phyloP scores from a whole-genome alignment of 2,888 invertebrate species.

The Drymonia ruficornis region DNA sequence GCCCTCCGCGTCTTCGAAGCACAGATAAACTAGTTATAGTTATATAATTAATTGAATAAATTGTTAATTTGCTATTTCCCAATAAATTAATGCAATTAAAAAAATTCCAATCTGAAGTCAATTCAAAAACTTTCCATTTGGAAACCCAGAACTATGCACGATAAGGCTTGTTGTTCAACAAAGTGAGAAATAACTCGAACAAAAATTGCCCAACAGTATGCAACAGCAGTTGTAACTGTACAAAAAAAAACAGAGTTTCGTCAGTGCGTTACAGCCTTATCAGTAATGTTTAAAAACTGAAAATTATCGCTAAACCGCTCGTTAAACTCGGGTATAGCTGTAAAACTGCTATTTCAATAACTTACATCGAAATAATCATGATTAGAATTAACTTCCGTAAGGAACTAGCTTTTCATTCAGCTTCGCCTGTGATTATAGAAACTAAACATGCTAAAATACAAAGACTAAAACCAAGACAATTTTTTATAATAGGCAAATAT shows the following conservation, averaged over 20 bases:
- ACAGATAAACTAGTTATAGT: too few species aligned
- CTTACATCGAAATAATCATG: not conserved
- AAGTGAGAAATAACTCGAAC: not conserved
- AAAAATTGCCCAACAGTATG: slow-evolving; percentile 2
- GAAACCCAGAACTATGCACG: not conserved
- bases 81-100: not conserved
- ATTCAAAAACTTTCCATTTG: slow-evolving; percentile 1
- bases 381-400: slow-evolving; percentile 1
- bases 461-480: too few species aligned
- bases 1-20: too few species aligned
- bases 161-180: not conserved
- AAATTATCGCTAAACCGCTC: slow-evolving; percentile 10
- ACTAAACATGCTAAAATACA: too few species aligned
- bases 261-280: slow-evolving; percentile 21
- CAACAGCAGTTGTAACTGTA: not conserved
- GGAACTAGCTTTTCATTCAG: not conserved
- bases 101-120: not conserved
- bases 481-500: too few species aligned
- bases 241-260: slow-evolving; percentile 1
- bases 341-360: not conserved
- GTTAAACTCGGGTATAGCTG: not conserved
- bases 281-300: slow-evolving; percentile 18
- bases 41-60: too few species aligned
- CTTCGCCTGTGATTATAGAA: not conserved
- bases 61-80: too few species aligned